These are phyloP conservation scores for Ceratosolen solmsi DNA, from an alignment of 1,140 invertebrate genomes.

Conservation along the genomic window DNA sequence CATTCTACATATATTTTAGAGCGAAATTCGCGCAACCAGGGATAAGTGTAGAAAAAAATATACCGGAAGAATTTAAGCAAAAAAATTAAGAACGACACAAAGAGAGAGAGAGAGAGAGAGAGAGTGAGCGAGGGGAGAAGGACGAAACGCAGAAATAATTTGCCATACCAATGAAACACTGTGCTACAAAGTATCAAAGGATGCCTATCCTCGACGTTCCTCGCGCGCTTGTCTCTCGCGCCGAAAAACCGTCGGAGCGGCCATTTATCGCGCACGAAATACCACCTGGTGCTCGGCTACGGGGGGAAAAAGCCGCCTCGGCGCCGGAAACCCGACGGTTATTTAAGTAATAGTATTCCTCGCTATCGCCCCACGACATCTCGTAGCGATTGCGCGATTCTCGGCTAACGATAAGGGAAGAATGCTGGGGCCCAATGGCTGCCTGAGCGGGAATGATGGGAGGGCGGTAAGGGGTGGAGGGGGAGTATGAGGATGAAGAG, in stretches of 20 bases:
- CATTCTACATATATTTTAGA: too few relatives aligned
- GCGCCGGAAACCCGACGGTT: not conserved
- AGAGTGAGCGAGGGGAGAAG: too few relatives aligned
- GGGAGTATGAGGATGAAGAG: too few relatives aligned
- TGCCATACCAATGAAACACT: not conserved
- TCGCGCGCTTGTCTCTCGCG: not conserved
- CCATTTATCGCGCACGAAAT: not conserved
- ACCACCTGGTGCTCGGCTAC: not conserved
- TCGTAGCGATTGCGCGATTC: slow-evolving; percentile 26
- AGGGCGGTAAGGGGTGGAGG: too few relatives aligned
- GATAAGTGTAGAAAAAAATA: not conserved
- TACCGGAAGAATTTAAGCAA: not conserved
- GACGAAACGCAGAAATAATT: not conserved
- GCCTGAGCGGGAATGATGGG: too few relatives aligned
- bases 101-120: not conserved
- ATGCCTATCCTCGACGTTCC: not conserved
- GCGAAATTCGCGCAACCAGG: not conserved
- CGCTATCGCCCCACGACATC: slow-evolving; percentile 22
- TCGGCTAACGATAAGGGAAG: slow-evolving; percentile 17
- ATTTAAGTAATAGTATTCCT: slow-evolving; percentile 39
- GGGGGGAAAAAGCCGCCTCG: not conserved
- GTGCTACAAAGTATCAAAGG: not conserved
- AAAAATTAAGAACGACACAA: not conserved
- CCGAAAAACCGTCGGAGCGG: not conserved
- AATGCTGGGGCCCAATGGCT: not conserved